Evolutionary conservation across 2,888 invertebrate genomes (phyloP), one percentile per base, ranked within the genome.

Genomic region (Chironomus tentans): DNA sequence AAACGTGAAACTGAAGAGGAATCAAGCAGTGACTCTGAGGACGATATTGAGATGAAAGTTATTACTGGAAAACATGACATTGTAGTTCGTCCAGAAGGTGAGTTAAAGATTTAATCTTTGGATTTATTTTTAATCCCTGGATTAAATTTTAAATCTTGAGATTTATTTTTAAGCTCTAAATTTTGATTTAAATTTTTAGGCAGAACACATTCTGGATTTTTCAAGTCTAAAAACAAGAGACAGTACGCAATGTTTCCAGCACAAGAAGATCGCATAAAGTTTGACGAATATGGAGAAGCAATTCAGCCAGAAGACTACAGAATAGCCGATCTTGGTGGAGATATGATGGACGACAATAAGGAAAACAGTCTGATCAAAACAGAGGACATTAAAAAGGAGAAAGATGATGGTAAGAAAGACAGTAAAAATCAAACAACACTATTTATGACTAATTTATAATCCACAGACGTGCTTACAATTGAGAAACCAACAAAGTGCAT

Each of bases 191-290:
- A n/a, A n/a, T n/a, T n/a, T n/a, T n/a, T 6, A 38, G 38, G 87
- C 69, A 88, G 84, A 79, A 88, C 83, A 82, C 89, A 89, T 79
- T 88, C 87, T 79, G 93, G 94, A 74, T 94, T 95, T 81, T 95
- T 95, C 82, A 95, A 95, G 82, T 92, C 90, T 4, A 7, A 10
- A 2, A 92, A 90, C 76, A 94, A 96, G 85, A 93, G 96, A 76
- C 93, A 95, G 80, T 94, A 96, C 83, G 97, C 97, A 0, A 98
- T 98, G 94, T 99, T 94, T 85, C 98, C 98, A 1, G 93, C 91
- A 82, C 89, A 91, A 68, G 98, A 98, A 82, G 97, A 97, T 77
- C 91, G 95, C 81, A 88, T 96, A 38, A 90, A 95, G 82, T 89
- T 90, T 81, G 98, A 98, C 80, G 98, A 98, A 82, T 99, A 98